Percentiles rank a stretch among this genome's conserved stretches.
phyloP scores from a whole-genome alignment of 1,140 invertebrate genomes.

The Chironomus tepperi region DNA sequence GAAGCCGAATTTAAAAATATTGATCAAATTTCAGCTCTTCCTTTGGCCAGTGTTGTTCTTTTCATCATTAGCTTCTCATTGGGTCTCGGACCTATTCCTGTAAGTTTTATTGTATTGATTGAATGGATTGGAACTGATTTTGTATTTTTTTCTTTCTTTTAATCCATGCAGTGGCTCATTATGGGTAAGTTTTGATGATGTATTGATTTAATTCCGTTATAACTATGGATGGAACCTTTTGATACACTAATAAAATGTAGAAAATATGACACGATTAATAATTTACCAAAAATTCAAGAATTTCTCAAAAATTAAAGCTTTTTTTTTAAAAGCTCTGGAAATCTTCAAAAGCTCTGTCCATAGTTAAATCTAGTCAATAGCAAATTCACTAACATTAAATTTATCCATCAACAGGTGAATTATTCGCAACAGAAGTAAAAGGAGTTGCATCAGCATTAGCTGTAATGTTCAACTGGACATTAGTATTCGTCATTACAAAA shows the following conservation, averaged over 20 bases:
- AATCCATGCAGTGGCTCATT: slow-evolving; percentile 79
- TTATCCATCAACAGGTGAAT: slow-evolving; percentile 39
- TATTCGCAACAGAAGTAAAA: slow-evolving; percentile 67
- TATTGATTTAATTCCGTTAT: no score
- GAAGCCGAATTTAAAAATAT: slow-evolving; percentile 36
- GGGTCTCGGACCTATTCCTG: slow-evolving; percentile 46
- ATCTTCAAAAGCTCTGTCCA: no score
- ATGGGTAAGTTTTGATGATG: slow-evolving; percentile 48
- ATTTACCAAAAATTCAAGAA: no score
- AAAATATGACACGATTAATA: no score
- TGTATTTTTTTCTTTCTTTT: slow-evolving; percentile 39
- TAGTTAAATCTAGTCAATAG: no score
- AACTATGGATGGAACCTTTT: no score
- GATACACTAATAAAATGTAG: no score
- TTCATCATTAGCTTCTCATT: slow-evolving; percentile 59
- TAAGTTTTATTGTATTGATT: slow-evolving; percentile 45
- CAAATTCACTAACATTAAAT: no score
- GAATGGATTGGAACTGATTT: no score
- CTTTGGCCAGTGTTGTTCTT: slow-evolving; percentile 52
- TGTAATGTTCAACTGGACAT: slow-evolving; percentile 70
- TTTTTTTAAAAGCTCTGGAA: no score
- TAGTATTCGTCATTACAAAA: slow-evolving; percentile 75
- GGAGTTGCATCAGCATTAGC: slow-evolving; percentile 66
- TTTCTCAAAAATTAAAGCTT: no score
- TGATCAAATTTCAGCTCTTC: slow-evolving; percentile 56